These are phyloP conservation scores for Liodrosophila aerea DNA, from an alignment of 2,888 invertebrate species.

Conservation along the genomic window DNA sequence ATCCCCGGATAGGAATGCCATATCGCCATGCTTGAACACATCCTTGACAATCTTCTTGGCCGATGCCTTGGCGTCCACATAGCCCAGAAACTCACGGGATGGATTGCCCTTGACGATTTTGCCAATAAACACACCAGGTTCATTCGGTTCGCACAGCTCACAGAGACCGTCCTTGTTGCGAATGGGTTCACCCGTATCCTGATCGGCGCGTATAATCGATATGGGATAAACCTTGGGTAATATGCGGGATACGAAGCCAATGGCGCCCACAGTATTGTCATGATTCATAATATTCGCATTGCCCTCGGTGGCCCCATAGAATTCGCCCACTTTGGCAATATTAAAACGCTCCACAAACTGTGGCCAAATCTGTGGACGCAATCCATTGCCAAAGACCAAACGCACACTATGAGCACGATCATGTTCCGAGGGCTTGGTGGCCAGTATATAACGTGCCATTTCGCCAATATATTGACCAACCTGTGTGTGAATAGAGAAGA, in stretches of 20 bases:
- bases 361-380: constrained; percentile 94
- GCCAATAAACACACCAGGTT: constrained; percentile 97
- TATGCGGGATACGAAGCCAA: constrained; percentile 96
- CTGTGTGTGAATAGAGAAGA: constrained; percentile 82
- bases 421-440: constrained; percentile 87
- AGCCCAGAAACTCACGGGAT: constrained; percentile 96
- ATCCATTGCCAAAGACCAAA: constrained; percentile 94
- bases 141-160: constrained; percentile 86
- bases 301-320: constrained; percentile 98
- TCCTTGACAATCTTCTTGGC: constrained; percentile 94
- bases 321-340: constrained; percentile 92
- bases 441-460: constrained; percentile 93
- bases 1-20: constrained; percentile 96
- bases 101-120: constrained; percentile 95
- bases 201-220: constrained; percentile 94
- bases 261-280: constrained; percentile 95
- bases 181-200: constrained; percentile 93
- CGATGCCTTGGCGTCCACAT: constrained; percentile 94
- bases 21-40: constrained; percentile 94
- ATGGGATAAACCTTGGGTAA: constrained; percentile 95
- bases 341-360: constrained; percentile 93
- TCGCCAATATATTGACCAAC: constrained; percentile 94
- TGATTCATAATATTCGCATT: constrained; percentile 98
- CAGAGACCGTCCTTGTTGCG: constrained; percentile 93
- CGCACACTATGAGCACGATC: constrained; percentile 89